phyloP scores from a whole-genome alignment of 1,140 invertebrate species.

The Tribolium castaneum region DNA sequence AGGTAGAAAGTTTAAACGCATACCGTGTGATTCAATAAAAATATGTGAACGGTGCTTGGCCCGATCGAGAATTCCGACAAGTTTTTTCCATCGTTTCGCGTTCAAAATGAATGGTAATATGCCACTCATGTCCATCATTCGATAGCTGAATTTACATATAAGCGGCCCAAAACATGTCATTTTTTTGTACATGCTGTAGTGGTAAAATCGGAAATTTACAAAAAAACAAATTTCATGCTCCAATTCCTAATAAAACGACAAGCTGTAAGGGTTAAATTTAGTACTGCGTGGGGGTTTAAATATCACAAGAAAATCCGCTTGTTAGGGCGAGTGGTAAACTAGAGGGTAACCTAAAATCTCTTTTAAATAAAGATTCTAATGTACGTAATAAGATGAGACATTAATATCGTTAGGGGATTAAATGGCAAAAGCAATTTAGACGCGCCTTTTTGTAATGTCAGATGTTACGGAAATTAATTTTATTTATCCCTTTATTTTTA shows the following conservation, averaged over 20 bases:
- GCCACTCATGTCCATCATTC: background rate
- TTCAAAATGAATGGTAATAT: background rate
- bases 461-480: background rate
- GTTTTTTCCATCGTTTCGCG: background rate
- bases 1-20: too few species aligned
- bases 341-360: background rate
- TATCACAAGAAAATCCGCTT: background rate
- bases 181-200: background rate
- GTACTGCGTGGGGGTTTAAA: background rate
- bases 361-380: background rate
- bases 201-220: background rate
- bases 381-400: background rate
- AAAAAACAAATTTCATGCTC: background rate
- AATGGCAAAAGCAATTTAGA: background rate
- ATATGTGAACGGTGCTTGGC: background rate
- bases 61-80: slow-evolving; percentile 4
- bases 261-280: background rate
- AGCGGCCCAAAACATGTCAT: background rate
- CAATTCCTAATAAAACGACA: background rate
- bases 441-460: background rate
- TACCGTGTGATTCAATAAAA: background rate
- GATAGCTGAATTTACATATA: background rate
- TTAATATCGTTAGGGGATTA: too few species aligned
- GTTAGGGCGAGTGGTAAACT: background rate
- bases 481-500: background rate